phyloP scores from a whole-genome alignment of 2,797 vertebrate species.

The Limosa lapponica region DNA sequence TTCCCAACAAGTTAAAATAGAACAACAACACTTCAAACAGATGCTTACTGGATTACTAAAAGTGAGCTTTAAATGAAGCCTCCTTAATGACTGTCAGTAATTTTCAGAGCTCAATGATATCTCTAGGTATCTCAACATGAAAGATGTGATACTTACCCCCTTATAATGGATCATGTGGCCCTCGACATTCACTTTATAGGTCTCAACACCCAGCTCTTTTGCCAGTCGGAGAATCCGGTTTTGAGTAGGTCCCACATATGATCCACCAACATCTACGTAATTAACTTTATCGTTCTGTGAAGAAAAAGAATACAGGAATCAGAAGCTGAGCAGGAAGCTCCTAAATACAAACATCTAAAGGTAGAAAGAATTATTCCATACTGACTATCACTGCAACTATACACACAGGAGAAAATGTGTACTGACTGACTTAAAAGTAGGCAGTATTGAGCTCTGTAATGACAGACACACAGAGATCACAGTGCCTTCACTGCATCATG shows the following conservation, averaged over 20 bases:
- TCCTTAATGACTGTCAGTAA: neutral
- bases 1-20: neutral
- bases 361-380: neutral
- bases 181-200: constrained; percentile 78
- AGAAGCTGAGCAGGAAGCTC: neutral
- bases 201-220: constrained; percentile 82
- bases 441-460: neutral
- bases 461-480: neutral
- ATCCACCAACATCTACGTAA: constrained; percentile 83
- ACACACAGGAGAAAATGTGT: neutral
- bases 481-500: neutral
- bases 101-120: neutral
- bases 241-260: constrained; percentile 83
- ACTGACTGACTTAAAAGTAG: neutral
- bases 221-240: constrained; percentile 80
- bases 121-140: neutral
- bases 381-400: neutral
- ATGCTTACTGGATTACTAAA: neutral
- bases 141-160: constrained; percentile 69
- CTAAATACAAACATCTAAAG: neutral
- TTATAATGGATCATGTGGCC: constrained; percentile 72
- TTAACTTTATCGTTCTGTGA: constrained; percentile 76
- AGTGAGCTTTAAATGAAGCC: neutral
- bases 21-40: neutral
- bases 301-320: neutral